These are phyloP conservation scores for Anguilla marmorata DNA, from an alignment of 2,797 vertebrate genomes.

Conservation along the genomic window DNA sequence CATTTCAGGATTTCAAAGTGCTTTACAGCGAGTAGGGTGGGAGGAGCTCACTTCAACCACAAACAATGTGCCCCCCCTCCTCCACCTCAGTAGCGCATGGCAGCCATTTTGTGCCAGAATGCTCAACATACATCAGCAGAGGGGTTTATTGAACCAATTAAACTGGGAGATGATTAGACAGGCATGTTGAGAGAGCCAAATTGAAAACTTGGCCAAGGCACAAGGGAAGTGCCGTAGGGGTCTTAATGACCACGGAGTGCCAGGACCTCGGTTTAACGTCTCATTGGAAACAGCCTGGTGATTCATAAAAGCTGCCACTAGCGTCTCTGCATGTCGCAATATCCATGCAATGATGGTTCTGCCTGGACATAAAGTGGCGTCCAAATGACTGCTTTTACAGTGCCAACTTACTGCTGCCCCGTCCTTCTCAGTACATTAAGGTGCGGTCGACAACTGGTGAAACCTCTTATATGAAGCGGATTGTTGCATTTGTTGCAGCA, in stretches of 20 bases:
- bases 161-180: background rate
- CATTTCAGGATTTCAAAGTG: background rate
- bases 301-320: background rate
- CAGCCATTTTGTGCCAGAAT: slow-evolving; percentile 6
- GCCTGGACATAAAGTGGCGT: background rate
- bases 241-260: background rate
- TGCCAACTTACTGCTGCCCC: background rate
- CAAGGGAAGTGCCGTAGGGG: background rate
- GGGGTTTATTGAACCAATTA: slow-evolving; percentile 1
- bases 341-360: background rate
- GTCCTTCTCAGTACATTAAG: slow-evolving; percentile 2
- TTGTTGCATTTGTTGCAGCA: background rate
- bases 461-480: background rate
- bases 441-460: background rate
- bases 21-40: background rate
- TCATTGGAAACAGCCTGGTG: background rate
- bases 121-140: background rate
- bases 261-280: slow-evolving; percentile 1
- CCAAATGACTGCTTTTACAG: background rate
- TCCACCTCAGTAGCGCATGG: background rate
- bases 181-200: background rate
- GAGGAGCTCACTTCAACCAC: background rate
- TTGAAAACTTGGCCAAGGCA: background rate
- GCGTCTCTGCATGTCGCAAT: background rate
- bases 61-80: background rate